Conservation (phyloP, 2,113 vertebrate species). For the Notiomystis cincta region DNA sequence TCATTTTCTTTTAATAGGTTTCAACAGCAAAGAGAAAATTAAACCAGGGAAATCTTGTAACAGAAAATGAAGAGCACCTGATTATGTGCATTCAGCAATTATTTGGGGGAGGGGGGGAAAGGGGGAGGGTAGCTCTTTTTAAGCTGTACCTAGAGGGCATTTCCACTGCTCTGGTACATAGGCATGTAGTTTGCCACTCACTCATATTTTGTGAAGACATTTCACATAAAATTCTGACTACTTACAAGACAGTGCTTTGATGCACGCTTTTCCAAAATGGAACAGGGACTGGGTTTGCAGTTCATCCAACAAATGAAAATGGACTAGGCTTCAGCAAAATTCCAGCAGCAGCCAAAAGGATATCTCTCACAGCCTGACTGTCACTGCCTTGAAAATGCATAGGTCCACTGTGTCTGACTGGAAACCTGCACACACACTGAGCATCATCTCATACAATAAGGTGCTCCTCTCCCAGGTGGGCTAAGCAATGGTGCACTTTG, state of each 20-base stretch:
- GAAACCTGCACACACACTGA: not conserved
- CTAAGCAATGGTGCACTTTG: rapidly evolving
- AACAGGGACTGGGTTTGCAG: not conserved
- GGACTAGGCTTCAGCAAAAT: not conserved
- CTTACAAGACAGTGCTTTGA: not conserved
- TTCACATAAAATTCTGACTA: not conserved
- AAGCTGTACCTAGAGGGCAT: not conserved
- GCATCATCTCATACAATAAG: rapidly evolving
- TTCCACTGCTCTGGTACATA: not conserved
- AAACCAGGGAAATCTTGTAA: not conserved
- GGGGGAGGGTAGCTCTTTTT: not conserved
- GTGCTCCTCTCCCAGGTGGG: not conserved
- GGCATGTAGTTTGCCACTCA: not conserved
- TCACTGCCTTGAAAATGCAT: not conserved
- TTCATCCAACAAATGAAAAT: not conserved
- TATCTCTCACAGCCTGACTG: not conserved
- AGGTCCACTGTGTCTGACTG: not conserved
- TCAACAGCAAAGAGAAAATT: conserved; percentile 30
- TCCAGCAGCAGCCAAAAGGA: not conserved
- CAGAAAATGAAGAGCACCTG: conserved; percentile 12
- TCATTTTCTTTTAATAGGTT: conserved; percentile 49
- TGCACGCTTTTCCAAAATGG: not conserved
- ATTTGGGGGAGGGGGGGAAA: not conserved
- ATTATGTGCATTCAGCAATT: not conserved
- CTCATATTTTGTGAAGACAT: not conserved